A percentile compares a stretch with the other conserved stretches of the same genome.
These are phyloP conservation scores for Epinephelus awoara DNA, from an alignment of 2,797 vertebrate species.

Conservation along the genomic window DNA sequence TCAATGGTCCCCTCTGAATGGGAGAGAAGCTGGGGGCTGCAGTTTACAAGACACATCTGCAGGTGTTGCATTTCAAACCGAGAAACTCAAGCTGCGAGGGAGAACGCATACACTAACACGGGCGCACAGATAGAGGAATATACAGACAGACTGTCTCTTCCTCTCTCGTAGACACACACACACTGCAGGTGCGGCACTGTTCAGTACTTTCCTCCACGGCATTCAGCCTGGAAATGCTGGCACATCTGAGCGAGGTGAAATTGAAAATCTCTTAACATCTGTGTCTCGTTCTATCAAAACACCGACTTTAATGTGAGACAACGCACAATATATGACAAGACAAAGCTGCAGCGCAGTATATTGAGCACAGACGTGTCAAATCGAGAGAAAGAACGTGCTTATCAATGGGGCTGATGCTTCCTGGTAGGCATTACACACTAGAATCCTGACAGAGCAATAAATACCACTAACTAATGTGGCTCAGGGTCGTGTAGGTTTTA, in stretches of 20 bases:
- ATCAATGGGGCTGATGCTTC: constrained; percentile 51
- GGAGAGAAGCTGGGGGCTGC: constrained; percentile 65
- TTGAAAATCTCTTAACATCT: constrained; percentile 73
- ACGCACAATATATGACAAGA: constrained; percentile 68
- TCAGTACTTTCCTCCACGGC: constrained; percentile 47
- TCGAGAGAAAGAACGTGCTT: constrained; percentile 51
- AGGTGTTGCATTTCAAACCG: constrained; percentile 82
- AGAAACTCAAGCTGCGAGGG: constrained; percentile 74
- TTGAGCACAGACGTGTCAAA: constrained; percentile 62
- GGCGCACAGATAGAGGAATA: constrained; percentile 56
- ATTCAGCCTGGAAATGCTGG: constrained; percentile 47
- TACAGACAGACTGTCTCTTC: constrained; percentile 53
- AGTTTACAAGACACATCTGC: constrained; percentile 83
- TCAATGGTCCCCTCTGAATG: constrained; percentile 73
- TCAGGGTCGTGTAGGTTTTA: constrained; percentile 50
- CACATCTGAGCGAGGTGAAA: constrained; percentile 60
- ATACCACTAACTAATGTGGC: constrained; percentile 61
- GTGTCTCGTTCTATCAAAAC: constrained; percentile 61
- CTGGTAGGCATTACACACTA: constrained; percentile 32
- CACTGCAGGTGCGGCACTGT: constrained; percentile 70
- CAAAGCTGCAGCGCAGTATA: constrained; percentile 38
- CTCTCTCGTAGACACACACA: constrained; percentile 6
- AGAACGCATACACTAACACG: constrained; percentile 51
- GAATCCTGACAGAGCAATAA: constrained; percentile 64
- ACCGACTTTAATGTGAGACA: constrained; percentile 55